Evolutionary conservation across 1,140 invertebrate species (phyloP), one percentile per base, ranked within the genome.

Genomic region (Carcinoscorpius rotundicauda): DNA sequence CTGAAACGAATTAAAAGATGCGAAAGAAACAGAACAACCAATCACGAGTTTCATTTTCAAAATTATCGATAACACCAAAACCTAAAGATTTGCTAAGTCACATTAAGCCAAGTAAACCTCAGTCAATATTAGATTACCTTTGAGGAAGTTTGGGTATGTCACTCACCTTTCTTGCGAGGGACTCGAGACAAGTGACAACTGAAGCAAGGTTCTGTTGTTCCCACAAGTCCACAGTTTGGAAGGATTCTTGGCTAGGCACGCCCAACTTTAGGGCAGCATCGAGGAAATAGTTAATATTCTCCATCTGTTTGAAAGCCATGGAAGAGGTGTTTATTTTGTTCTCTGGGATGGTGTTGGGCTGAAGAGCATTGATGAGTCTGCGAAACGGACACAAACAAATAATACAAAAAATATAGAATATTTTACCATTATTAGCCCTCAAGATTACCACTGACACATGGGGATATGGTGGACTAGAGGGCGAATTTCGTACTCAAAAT

Each of bases 281-380:
- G 64, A 97, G 80, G 79, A 98, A 98, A 6, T 85, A 85, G 72
- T 97, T 95, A 69, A 98, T 97, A 76, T 98, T 98, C 79, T 98
- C 95, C 94, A 98, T 98, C 75, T 91, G 95, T 74, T 95, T 95
- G 78, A 96, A 97, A 10, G 93, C 91, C 85, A 93, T 89, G 72
- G 73, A 76, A 53, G 76, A 73, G 3, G 29, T 9, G 61, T 69
- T 67, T 29, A 66, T 68, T 52, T 70, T 70, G 52, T 70, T 70
- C 48, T 61, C 60, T n/a, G 49, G 4, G 5, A 70, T 70, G 3
- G 65, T 51, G 5, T 61, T 64, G 5, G 63, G 63, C 51, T 70
- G 59, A 63, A 93, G 82, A 60, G 80, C 78, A 75, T 93, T 93
- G 5, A 86, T 86, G 71, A 93, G 77, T 74, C 90, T 89, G 78